Evolutionary conservation across 2,113 vertebrate species (phyloP), one percentile per base, ranked within the genome.

Genomic region (Dryoscopus gambensis): DNA sequence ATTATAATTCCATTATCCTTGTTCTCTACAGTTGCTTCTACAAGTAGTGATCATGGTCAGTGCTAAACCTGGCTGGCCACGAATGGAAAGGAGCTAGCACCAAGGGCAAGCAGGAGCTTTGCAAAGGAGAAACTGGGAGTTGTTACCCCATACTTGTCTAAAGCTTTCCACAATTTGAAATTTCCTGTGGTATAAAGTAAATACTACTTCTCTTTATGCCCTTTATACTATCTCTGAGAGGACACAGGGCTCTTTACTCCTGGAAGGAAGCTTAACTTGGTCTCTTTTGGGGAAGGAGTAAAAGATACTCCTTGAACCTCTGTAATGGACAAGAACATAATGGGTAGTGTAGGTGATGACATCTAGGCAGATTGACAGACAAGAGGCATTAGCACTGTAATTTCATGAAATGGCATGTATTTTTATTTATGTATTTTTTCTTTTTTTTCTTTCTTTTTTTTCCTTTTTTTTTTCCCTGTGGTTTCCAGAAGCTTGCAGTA

Each of bases 401-500:
- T 89, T 88, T 78, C 7, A 28, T 89, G 21, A 93, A 96, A 90
- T 92, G 56, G 13, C 47, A 37, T 86, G 4, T 83, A 49, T 91
- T 94, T 96, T 95, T 89, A 71, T 95, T 96, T 93, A 94, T 82
- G 22, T 52, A 9, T 30, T 82, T 5, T 85, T 91, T 59, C 1
- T 10, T 20, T 30, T 49, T 44, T 17, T 17, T 23, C 9, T 19
- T 25, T 25, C 18, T 2, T 25, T 18, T 18, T 10, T 24, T 25
- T 6, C 4, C 27, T 8, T 16, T 40, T 52, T 40, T 55, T 44
- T 59, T 11, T 1, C 2, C 31, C 71, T 89, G 60, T 96, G 93
- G 85, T 96, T 97, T 96, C 73, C 93, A 97, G 96, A 96, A 52
- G 57, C 93, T 83, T 89, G 86, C 93, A 84, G 90, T 95, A 88